Conservation (phyloP, 1,140 invertebrate genomes). For the Heliconius himera region DNA sequence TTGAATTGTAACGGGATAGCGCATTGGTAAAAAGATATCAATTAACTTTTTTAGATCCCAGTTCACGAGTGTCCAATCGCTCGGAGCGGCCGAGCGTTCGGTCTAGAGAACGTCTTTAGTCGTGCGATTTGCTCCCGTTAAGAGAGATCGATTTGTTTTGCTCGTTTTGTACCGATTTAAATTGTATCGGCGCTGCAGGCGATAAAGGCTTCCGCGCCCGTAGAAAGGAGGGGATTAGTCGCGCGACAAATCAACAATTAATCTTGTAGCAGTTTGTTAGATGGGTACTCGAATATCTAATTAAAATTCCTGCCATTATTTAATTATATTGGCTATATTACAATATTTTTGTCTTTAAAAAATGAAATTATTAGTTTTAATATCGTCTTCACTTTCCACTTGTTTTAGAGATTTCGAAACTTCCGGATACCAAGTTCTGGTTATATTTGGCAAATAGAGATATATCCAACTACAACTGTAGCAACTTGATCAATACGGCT, state of each 20-base stretch:
- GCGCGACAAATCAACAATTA: slow-evolving; percentile 43
- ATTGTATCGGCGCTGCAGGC: slow-evolving; percentile 74
- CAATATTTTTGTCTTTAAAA: too few relatives aligned
- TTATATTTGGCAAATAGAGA: too few relatives aligned
- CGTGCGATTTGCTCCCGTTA: slow-evolving; percentile 77
- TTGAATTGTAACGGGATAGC: slow-evolving; percentile 55
- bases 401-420: too few relatives aligned
- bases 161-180: slow-evolving; percentile 76
- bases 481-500: not conserved
- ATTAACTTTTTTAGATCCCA: slow-evolving; percentile 73
- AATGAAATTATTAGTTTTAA: too few relatives aligned
- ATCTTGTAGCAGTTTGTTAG: slow-evolving; percentile 28
- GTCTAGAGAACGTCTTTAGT: slow-evolving; percentile 73
- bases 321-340: not conserved
- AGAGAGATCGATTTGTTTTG: slow-evolving; percentile 74
- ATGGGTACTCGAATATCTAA: not conserved
- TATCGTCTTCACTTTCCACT: too few relatives aligned
- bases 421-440: too few relatives aligned
- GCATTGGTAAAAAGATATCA: slow-evolving; percentile 71
- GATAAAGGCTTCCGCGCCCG: slow-evolving; percentile 69
- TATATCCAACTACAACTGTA: too few relatives aligned
- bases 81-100: slow-evolving; percentile 63
- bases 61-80: slow-evolving; percentile 72
- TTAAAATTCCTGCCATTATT: not conserved
- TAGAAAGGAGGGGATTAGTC: slow-evolving; percentile 62